Conservation (phyloP, 2,888 invertebrate species). For the Pogonocherus hispidulus region DNA sequence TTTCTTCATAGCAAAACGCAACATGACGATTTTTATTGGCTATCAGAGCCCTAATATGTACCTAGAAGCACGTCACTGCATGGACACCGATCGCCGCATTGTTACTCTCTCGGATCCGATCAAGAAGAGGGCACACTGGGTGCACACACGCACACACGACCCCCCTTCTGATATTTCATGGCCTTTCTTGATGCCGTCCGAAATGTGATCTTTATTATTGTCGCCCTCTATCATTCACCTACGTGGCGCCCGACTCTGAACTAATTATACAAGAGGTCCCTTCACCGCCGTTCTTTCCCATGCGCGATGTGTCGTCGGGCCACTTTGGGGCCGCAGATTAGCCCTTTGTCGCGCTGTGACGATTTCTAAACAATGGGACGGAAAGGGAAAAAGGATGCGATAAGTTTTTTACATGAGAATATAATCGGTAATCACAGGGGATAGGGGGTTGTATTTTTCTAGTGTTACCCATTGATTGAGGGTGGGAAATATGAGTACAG, state of each 20-base stretch:
- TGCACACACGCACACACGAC: not conserved
- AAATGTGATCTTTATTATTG: constrained; percentile 50
- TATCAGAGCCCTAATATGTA: not conserved
- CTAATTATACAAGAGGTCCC: constrained; percentile 46
- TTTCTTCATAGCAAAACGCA: too few relatives aligned
- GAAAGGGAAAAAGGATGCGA: constrained; percentile 13
- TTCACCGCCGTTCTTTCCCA: constrained; percentile 39
- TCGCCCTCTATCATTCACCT: constrained; percentile 34
- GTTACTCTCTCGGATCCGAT: constrained; percentile 16
- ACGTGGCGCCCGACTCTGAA: constrained; percentile 38
- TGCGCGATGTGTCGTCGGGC: constrained; percentile 18
- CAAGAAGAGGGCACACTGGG: constrained; percentile 3
- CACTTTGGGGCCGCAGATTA: constrained; percentile 18
- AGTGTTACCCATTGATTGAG: not conserved
- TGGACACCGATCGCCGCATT: constrained; percentile 11
- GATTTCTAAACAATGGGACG: constrained; percentile 14
- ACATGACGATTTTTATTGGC: not conserved
- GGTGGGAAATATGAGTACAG: not conserved
- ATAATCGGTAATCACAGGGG: too few relatives aligned
- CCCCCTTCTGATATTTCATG: constrained; percentile 19
- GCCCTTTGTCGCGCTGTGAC: constrained; percentile 8
- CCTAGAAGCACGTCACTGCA: constrained; percentile 6
- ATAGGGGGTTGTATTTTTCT: not conserved
- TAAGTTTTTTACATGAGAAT: not conserved
- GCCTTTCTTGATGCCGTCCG: constrained; percentile 34